phyloP scores from a whole-genome alignment of 2,888 invertebrate genomes.

The Euphydryas editha region DNA sequence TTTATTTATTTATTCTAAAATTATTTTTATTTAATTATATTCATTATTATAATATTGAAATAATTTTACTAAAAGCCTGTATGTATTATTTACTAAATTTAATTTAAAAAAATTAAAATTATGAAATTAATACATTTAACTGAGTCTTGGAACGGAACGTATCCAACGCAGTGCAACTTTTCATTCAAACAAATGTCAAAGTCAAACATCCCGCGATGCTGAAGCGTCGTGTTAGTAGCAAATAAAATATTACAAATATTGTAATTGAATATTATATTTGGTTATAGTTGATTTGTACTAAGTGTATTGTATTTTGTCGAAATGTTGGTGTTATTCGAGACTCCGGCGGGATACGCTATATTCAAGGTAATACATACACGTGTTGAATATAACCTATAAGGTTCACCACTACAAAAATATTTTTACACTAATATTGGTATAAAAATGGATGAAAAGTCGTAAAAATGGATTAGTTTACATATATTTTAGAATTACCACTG shows the following conservation, averaged over 20 bases:
- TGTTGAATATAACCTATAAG: conserved; percentile 66
- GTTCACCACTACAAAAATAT: conserved; percentile 3
- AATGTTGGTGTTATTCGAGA: conserved; percentile 97
- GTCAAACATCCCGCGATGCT: conserved; percentile 45
- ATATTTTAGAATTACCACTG: neutral
- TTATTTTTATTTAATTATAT: too few species aligned
- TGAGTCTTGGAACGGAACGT: too few species aligned
- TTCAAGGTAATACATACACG: conserved; percentile 90
- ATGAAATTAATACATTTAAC: too few species aligned
- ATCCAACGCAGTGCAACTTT: neutral
- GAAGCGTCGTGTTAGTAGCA: conserved; percentile 46
- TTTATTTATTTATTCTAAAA: too few species aligned
- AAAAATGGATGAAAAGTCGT: neutral
- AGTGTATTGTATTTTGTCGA: conserved; percentile 44
- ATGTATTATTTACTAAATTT: too few species aligned
- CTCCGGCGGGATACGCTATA: conserved; percentile 96
- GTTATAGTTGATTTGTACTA: conserved; percentile 19
- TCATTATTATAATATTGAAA: too few species aligned
- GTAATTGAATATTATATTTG: conserved; percentile 39
- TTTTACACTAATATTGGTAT: neutral
- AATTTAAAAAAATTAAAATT: too few species aligned
- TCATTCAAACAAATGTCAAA: conserved; percentile 23
- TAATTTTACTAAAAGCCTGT: too few species aligned
- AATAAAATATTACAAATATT: conserved; percentile 30
- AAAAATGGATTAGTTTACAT: neutral